phyloP scores from a whole-genome alignment of 2,113 vertebrate genomes.

The Labeo rohita region DNA sequence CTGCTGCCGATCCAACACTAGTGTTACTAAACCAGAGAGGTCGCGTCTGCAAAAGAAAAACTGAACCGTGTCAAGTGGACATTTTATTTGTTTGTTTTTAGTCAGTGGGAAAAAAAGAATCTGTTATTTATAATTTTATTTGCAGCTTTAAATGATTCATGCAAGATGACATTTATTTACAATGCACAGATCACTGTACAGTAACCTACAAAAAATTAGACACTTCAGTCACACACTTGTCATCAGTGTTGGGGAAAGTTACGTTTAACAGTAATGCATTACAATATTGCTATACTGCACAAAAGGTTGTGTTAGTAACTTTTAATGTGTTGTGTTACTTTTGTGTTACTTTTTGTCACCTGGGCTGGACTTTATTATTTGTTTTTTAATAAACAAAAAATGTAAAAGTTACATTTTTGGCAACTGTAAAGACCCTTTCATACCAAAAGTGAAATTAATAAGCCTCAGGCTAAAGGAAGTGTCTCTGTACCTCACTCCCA shows the following conservation, averaged over 20 bases:
- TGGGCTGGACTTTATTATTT: no score
- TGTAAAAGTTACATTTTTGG: no score
- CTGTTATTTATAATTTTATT: background rate
- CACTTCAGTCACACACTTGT: background rate
- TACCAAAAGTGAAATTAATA: no score
- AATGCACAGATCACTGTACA: background rate
- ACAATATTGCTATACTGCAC: no score
- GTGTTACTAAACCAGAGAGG: background rate
- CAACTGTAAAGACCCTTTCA: no score
- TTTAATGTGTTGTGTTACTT: no score
- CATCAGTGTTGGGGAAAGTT: background rate
- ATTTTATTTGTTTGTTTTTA: conserved; percentile 20
- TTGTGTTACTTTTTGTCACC: no score
- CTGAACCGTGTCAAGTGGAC: conserved; percentile 13
- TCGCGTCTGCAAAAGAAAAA: background rate
- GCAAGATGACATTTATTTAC: background rate
- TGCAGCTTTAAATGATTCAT: background rate
- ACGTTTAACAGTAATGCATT: no score
- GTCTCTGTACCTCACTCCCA: no score
- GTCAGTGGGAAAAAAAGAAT: background rate
- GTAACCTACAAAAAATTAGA: background rate
- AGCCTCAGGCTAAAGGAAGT: no score
- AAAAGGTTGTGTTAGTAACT: no score
- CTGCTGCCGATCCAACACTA: conserved; percentile 14
- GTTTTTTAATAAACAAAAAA: no score